Evolutionary conservation across 2,797 vertebrate genomes (phyloP).

Genomic region (Glyptemys insculpta): DNA sequence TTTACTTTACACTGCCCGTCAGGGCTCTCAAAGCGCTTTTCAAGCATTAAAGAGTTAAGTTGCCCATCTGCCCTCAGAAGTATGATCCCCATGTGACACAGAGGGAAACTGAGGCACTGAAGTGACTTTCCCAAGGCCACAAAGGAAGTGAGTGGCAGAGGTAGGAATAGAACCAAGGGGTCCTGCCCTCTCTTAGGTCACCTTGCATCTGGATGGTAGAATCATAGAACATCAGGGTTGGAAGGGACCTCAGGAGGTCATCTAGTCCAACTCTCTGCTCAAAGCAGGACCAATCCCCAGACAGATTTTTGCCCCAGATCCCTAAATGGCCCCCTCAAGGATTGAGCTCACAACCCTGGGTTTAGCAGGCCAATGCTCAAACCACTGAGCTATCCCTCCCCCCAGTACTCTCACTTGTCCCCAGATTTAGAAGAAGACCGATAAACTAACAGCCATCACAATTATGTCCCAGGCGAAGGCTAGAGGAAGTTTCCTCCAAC

Average conservation of each 20-base stretch:
- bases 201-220: fast-evolving
- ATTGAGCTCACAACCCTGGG: too few relatives aligned
- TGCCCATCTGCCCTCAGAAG: too few relatives aligned
- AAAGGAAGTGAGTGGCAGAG: neutral
- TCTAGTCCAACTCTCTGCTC: too few relatives aligned
- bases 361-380: too few relatives aligned
- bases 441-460: neutral
- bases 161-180: neutral
- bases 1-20: neutral
- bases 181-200: fast-evolving
- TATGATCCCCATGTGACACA: neutral
- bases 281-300: too few relatives aligned
- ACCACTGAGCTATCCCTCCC: neutral
- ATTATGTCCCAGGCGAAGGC: neutral
- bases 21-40: neutral
- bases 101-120: neutral
- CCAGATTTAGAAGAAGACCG: neutral
- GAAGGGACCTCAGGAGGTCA: too few relatives aligned
- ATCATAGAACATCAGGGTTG: too few relatives aligned
- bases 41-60: neutral
- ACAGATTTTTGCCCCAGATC: too few relatives aligned
- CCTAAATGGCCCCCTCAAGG: too few relatives aligned
- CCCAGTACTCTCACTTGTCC: neutral
- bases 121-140: neutral
- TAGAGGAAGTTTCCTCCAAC: neutral